Conservation (phyloP, 2,888 invertebrate species). For the Xestoiulus laeticollis region DNA sequence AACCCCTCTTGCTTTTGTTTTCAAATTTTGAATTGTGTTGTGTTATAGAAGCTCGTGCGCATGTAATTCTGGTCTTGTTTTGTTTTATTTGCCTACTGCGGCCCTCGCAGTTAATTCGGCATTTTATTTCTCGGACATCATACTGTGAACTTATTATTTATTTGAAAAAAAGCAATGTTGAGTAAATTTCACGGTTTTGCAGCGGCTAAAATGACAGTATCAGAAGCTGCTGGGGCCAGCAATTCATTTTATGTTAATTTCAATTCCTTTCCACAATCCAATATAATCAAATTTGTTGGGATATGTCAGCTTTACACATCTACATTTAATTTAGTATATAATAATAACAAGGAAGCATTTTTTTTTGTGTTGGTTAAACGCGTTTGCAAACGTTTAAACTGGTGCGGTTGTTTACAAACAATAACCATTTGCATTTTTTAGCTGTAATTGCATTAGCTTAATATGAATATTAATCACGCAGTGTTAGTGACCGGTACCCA, state of each 20-base stretch:
- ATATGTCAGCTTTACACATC: conserved; percentile 6
- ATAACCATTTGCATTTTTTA: neutral
- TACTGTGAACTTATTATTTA: neutral
- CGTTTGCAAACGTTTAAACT: neutral
- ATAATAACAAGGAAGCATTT: conserved; percentile 1
- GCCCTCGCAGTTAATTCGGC: neutral
- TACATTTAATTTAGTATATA: conserved; percentile 17
- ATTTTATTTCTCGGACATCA: neutral
- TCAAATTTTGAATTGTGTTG: neutral
- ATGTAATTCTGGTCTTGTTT: neutral
- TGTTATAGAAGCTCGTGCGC: neutral
- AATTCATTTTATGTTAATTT: neutral
- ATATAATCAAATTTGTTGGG: neutral
- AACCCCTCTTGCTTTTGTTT: conserved; percentile 9
- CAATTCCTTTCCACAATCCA: neutral
- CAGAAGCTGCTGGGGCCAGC: neutral
- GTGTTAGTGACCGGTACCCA: neutral
- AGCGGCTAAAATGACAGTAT: neutral
- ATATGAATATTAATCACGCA: conserved; percentile 40
- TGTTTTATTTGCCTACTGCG: conserved; percentile 39
- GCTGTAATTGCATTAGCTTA: conserved; percentile 19
- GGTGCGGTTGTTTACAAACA: neutral
- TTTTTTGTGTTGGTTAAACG: neutral
- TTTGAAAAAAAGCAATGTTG: conserved; percentile 32
- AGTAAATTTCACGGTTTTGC: conserved; percentile 33